Percentiles rank a stretch among this genome's conserved stretches.
Conservation (phyloP, 2,113 vertebrate genomes). For the Anguilla rostrata region DNA sequence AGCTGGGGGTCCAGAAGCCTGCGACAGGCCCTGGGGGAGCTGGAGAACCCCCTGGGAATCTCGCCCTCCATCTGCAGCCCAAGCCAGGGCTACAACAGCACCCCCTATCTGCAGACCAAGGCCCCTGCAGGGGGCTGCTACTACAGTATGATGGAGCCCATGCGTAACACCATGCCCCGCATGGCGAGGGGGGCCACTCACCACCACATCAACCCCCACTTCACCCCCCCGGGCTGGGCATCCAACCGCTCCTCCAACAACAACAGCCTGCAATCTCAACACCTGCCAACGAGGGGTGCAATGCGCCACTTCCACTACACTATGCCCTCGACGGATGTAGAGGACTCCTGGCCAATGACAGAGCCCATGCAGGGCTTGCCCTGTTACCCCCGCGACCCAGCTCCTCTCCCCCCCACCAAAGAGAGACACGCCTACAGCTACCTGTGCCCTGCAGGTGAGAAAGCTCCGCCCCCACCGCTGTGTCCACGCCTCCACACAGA, state of each 20-base stretch:
- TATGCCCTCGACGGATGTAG: conserved; percentile 70
- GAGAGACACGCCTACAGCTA: conserved; percentile 64
- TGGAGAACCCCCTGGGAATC: conserved; percentile 75
- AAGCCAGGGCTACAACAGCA: conserved; percentile 56
- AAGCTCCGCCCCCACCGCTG: conserved; percentile 27
- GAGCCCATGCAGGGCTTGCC: conserved; percentile 53
- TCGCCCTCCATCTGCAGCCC: conserved; percentile 54
- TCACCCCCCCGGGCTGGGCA: conserved; percentile 72
- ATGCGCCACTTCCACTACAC: conserved; percentile 71
- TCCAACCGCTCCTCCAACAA: conserved; percentile 75
- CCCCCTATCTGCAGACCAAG: conserved; percentile 61
- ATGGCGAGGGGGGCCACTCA: conserved; percentile 60
- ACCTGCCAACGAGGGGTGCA: conserved; percentile 52
- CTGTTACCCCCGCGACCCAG: conserved; percentile 55
- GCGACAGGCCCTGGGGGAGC: conserved; percentile 69
- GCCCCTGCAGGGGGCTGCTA: conserved; percentile 55
- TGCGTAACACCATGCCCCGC: conserved; percentile 73
- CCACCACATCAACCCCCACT: conserved; percentile 60
- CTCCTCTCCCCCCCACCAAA: conserved; percentile 47
- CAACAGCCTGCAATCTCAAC: conserved; percentile 56
- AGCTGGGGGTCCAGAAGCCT: conserved; percentile 72
- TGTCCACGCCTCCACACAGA: conserved; percentile 61
- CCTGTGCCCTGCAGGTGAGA: conserved; percentile 61
- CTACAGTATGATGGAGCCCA: conserved; percentile 77
- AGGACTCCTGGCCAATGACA: conserved; percentile 71